Evolutionary conservation across 1,140 invertebrate species (phyloP).

Genomic region (Pachyrhynchus sulphureomaculatus): DNA sequence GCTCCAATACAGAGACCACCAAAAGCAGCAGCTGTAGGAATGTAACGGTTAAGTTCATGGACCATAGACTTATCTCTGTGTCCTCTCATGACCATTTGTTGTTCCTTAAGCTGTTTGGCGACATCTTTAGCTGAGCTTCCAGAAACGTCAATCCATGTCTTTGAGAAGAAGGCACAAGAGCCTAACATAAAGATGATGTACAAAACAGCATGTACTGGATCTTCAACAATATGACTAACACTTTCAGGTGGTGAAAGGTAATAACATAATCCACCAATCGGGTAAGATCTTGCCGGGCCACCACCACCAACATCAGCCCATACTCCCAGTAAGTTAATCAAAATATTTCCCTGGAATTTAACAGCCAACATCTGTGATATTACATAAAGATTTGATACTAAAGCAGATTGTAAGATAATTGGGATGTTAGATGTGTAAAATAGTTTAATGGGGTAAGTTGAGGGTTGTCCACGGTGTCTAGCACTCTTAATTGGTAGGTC

Average conservation of each 20-base stretch:
- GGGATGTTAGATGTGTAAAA: slow-evolving; percentile 99
- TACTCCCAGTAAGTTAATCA: slow-evolving; percentile 97
- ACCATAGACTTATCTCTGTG: slow-evolving; percentile 99
- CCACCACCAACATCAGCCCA: slow-evolving; percentile 98
- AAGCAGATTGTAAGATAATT: slow-evolving; percentile 97
- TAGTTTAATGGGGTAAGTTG: slow-evolving; percentile 98
- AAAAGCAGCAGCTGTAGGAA: slow-evolving; percentile 99
- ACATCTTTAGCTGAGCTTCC: slow-evolving; percentile 99
- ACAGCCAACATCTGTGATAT: slow-evolving; percentile 99
- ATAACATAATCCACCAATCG: slow-evolving; percentile 96
- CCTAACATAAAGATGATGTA: slow-evolving; percentile 99
- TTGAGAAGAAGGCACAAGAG: slow-evolving; percentile 99
- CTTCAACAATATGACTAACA: slow-evolving; percentile 90
- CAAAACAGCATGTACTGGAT: slow-evolving; percentile 94
- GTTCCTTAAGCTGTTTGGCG: slow-evolving; percentile 98
- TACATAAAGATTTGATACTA: slow-evolving; percentile 99
- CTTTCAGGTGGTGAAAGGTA: slow-evolving; percentile 98
- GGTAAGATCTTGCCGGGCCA: slow-evolving; percentile 93
- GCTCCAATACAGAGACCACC: slow-evolving; percentile 98
- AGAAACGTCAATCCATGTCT: slow-evolving; percentile 99
- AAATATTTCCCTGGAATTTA: slow-evolving; percentile 97
- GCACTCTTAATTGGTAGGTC: slow-evolving; percentile 99
- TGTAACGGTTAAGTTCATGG: slow-evolving; percentile 96
- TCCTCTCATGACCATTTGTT: slow-evolving; percentile 99
- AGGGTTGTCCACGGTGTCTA: slow-evolving; percentile 97